These are phyloP conservation scores for Spicauda simplicius DNA, from an alignment of 2,888 invertebrate species.

Conservation along the genomic window DNA sequence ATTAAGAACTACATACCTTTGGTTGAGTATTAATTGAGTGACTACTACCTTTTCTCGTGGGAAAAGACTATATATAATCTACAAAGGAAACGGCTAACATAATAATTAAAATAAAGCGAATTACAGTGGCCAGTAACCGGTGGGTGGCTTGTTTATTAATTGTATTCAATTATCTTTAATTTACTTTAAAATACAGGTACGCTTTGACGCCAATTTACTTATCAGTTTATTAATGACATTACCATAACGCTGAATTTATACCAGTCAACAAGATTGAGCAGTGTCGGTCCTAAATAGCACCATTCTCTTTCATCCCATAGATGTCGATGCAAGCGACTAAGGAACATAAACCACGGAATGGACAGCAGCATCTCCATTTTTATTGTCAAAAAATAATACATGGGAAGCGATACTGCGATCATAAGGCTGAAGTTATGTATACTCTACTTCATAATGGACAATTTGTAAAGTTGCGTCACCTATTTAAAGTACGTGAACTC, in stretches of 20 bases:
- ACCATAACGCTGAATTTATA: no score
- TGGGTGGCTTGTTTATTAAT: not conserved
- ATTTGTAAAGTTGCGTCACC: not conserved
- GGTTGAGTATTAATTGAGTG: not conserved
- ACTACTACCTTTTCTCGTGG: constrained; percentile 5
- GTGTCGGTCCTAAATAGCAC: no score
- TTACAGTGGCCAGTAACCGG: not conserved
- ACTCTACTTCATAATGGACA: no score
- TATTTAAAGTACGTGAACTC: not conserved
- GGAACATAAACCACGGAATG: no score
- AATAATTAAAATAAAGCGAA: not conserved
- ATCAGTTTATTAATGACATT: no score
- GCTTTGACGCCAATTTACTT: not conserved
- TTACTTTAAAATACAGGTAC: not conserved
- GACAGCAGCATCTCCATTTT: no score
- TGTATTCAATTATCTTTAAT: not conserved
- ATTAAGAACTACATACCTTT: not conserved
- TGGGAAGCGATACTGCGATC: no score
- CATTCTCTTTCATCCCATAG: no score
- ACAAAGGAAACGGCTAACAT: constrained; percentile 11
- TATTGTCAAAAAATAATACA: no score
- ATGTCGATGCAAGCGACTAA: no score
- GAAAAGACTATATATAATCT: constrained; percentile 6
- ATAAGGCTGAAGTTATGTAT: no score
- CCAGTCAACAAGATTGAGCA: no score